phyloP scores from a whole-genome alignment of 2,113 vertebrate species.

The Vicugna pacos region DNA sequence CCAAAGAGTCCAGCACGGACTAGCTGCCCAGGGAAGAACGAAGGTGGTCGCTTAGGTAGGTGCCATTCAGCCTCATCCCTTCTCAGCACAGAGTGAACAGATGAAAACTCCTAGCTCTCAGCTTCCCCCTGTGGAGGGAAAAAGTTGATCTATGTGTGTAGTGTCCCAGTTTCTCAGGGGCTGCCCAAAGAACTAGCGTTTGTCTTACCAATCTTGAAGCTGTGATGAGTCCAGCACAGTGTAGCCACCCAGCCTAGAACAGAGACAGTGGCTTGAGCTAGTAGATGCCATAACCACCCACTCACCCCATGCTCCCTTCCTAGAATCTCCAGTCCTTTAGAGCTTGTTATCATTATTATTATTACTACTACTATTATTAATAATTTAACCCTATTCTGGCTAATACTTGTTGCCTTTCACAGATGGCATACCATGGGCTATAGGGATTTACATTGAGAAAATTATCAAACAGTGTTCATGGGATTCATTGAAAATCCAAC shows the following conservation, averaged over 20 bases:
- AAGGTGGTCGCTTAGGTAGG: neutral
- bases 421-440: neutral
- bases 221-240: neutral
- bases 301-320: neutral
- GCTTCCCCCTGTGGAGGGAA: neutral
- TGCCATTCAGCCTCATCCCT: neutral
- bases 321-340: neutral
- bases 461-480: neutral
- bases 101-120: neutral
- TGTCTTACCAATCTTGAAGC: neutral
- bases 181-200: neutral
- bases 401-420: neutral
- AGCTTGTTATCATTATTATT: neutral
- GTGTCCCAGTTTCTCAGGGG: neutral
- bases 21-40: neutral
- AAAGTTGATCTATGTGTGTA: neutral
- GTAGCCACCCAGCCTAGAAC: neutral
- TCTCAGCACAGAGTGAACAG: neutral
- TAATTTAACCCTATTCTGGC: neutral
- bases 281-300: neutral
- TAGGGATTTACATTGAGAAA: neutral
- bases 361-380: neutral
- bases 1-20: neutral
- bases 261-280: neutral
- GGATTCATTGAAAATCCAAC: neutral